phyloP scores from a whole-genome alignment of 1,140 invertebrate genomes.

The Cydia pomonella region DNA sequence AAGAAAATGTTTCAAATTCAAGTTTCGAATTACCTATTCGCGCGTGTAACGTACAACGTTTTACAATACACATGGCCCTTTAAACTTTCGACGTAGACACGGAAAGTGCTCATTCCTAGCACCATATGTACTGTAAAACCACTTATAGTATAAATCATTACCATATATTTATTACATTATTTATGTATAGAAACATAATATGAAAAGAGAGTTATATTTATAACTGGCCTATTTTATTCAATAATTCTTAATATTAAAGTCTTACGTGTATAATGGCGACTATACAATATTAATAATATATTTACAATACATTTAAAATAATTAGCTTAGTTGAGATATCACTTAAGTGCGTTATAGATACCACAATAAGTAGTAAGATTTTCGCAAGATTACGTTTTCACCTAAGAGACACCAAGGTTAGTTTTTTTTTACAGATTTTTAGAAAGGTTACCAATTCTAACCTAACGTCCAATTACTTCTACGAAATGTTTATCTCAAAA shows the following conservation, averaged over 20 bases:
- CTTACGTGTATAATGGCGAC: slow-evolving; percentile 1
- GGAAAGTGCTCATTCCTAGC: no score
- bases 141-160: background rate
- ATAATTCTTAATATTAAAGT: slow-evolving; percentile 14
- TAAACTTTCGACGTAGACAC: no score
- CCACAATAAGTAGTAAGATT: slow-evolving; percentile 10
- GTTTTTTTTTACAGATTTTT: no score
- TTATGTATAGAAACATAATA: background rate
- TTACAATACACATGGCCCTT: no score
- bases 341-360: slow-evolving; percentile 15
- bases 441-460: no score
- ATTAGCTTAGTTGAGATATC: slow-evolving; percentile 24
- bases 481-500: no score
- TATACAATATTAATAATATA: slow-evolving; percentile 28
- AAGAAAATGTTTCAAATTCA: no score
- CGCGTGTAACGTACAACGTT: no score
- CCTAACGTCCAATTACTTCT: no score
- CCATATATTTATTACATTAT: background rate
- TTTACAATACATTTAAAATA: slow-evolving; percentile 21
- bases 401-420: no score
- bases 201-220: background rate
- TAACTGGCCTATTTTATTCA: slow-evolving; percentile 29
- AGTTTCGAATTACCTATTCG: no score
- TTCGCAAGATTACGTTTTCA: background rate
- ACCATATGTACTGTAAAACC: no score